Conservation (phyloP, 2,113 vertebrate species). For the Falco punctatus region DNA sequence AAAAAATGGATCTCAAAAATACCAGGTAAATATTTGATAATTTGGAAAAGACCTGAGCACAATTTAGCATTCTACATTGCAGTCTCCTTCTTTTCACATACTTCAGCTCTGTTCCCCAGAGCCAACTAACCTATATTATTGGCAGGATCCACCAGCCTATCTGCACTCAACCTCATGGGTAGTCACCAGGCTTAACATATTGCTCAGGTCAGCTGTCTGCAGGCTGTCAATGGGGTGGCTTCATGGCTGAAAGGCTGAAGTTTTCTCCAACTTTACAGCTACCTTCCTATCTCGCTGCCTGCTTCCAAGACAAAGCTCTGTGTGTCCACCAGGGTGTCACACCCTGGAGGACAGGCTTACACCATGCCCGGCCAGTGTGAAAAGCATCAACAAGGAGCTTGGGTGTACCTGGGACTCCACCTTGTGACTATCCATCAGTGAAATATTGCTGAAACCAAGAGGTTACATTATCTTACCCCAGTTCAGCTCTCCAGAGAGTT, state of each 20-base stretch:
- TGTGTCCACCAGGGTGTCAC: not conserved
- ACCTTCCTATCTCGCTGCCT: not conserved
- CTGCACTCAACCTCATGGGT: not conserved
- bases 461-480: not conserved
- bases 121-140: not conserved
- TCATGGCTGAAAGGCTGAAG: not conserved
- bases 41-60: not conserved
- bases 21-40: not conserved
- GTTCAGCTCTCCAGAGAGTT: not conserved
- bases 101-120: not conserved
- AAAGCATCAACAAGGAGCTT: not conserved
- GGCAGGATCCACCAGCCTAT: not conserved
- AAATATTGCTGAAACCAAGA: not conserved
- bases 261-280: not conserved
- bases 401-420: not conserved
- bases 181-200: not conserved
- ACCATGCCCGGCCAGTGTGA: not conserved
- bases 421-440: not conserved
- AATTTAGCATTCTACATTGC: not conserved
- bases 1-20: not conserved
- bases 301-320: not conserved
- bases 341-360: not conserved
- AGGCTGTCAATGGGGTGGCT: not conserved
- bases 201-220: rapidly evolving
- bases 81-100: not conserved